Evolutionary conservation across 2,888 invertebrate species (phyloP).

Genomic region (Arctia plantaginis): DNA sequence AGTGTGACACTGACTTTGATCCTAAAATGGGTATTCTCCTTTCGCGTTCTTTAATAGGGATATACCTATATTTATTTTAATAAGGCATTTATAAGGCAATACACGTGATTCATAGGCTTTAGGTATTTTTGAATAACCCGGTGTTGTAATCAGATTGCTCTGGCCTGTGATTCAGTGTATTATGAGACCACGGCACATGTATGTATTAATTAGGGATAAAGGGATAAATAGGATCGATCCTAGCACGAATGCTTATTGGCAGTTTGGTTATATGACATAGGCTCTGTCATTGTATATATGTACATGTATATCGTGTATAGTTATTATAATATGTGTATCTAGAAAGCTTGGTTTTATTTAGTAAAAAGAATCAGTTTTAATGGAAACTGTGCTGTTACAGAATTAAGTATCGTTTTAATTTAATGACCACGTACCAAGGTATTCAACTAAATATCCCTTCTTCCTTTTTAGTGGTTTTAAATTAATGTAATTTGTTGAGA

Average conservation of each 20-base stretch:
- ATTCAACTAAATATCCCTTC: background rate
- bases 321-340: background rate
- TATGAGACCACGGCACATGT: background rate
- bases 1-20: too few species aligned
- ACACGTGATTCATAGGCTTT: background rate
- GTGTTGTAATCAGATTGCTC: background rate
- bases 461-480: background rate
- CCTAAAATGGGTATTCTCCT: too few species aligned
- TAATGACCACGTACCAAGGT: background rate
- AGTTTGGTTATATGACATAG: too few species aligned
- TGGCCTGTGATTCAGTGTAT: too few species aligned
- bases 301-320: background rate
- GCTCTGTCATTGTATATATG: too few species aligned
- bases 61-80: too few species aligned
- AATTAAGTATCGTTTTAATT: background rate
- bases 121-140: background rate
- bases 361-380: background rate
- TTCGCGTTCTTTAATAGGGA: background rate
- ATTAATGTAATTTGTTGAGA: background rate
- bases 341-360: background rate
- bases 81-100: background rate
- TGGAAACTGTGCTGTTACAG: background rate
- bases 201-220: background rate
- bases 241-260: too few species aligned
- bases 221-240: too few species aligned